These are phyloP conservation scores for Labia minor DNA, from an alignment of 2,888 invertebrate genomes.

Conservation along the genomic window DNA sequence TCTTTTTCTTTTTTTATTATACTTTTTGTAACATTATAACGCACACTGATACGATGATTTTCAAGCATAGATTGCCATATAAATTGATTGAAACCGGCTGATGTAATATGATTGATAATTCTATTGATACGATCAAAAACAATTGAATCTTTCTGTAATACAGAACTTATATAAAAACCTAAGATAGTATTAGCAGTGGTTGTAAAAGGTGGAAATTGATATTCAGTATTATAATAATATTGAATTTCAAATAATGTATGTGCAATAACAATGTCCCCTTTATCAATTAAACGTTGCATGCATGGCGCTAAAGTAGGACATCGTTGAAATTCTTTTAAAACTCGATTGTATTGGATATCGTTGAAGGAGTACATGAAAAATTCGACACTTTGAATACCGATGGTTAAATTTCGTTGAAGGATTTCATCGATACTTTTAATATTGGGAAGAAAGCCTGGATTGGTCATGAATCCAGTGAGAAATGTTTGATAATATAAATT, in stretches of 20 bases:
- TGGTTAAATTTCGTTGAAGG: not conserved
- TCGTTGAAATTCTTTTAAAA: not conserved
- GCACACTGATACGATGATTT: not conserved
- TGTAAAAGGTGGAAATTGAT: not conserved
- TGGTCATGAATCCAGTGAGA: not conserved
- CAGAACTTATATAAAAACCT: not conserved
- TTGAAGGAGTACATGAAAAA: not conserved
- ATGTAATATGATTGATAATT: not conserved
- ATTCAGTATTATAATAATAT: not conserved
- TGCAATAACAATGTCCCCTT: not conserved
- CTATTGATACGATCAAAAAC: not conserved
- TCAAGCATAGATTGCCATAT: not conserved
- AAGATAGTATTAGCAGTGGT: not conserved
- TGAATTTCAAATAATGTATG: not conserved
- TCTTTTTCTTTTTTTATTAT: not conserved
- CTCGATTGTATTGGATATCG: not conserved
- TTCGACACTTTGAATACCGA: not conserved
- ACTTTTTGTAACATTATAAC: not conserved
- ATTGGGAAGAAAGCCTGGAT: not conserved
- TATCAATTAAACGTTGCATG: not conserved
- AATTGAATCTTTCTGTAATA: not conserved
- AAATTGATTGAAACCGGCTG: not conserved
- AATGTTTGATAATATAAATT: conserved; percentile 1
- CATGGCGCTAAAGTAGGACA: not conserved
- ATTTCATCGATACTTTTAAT: not conserved